Evolutionary conservation across 2,113 vertebrate species (phyloP).

Genomic region (Nansenia antarctica): DNA sequence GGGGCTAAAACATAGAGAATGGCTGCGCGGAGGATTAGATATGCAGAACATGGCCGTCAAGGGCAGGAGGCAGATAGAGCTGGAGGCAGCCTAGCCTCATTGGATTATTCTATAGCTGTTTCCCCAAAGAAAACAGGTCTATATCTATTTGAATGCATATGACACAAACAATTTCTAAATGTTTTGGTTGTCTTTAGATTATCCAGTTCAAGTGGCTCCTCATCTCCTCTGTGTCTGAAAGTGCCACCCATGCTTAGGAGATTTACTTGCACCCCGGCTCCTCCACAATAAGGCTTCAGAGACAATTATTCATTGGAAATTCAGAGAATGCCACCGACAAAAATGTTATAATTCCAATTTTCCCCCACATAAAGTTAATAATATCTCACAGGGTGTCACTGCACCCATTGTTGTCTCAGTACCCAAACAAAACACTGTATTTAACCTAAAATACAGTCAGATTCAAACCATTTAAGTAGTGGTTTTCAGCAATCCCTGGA

Average conservation of each 20-base stretch:
- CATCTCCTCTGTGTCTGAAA: background rate
- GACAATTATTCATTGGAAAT: background rate
- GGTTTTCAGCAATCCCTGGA: slow-evolving; percentile 49
- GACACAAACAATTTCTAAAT: background rate
- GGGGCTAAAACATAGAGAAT: slow-evolving; percentile 57
- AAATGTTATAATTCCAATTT: background rate
- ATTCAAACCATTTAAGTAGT: slow-evolving; percentile 33
- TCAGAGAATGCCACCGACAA: background rate
- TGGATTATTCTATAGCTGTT: slow-evolving; percentile 38
- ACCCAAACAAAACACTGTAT: background rate
- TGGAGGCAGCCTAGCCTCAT: slow-evolving; percentile 57
- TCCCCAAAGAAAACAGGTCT: slow-evolving; percentile 40
- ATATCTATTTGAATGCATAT: background rate
- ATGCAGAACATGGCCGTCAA: slow-evolving; percentile 69
- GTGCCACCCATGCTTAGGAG: background rate
- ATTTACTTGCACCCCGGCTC: background rate
- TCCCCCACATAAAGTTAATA: background rate
- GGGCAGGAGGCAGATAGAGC: slow-evolving; percentile 65
- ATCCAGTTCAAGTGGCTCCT: background rate
- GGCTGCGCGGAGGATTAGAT: slow-evolving; percentile 62
- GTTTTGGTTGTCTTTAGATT: background rate
- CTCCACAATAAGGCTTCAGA: background rate
- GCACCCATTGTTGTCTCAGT: background rate
- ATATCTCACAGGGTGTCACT: background rate
- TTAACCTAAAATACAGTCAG: slow-evolving; percentile 8